Evolutionary conservation across 1,140 invertebrate genomes (phyloP), one percentile per base, ranked within the genome.

Genomic region (Lepidurus apus): DNA sequence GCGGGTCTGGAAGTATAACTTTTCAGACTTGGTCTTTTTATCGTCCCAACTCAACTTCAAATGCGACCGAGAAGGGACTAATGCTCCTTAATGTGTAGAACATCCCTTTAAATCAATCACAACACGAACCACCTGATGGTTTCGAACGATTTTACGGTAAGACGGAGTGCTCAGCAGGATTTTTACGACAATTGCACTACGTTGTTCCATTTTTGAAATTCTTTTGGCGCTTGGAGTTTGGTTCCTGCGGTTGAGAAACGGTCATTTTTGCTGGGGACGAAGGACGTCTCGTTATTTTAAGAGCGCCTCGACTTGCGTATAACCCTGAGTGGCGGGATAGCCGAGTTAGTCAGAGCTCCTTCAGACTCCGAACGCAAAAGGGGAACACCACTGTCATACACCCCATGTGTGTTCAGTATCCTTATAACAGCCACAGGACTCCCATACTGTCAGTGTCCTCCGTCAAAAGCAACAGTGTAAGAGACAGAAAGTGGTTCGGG

Each of bases 241-340:
- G 17, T 65, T 21, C 21, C 53, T 65, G 53, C 21, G 53, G 53
- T 65, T 65, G 53, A 65, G 21, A 34, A 34, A 65, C 9, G 21
- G 53, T 65, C 53, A 65, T 21, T 21, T 65, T 17, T 65, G 53
- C 53, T 65, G 53, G 53, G 53, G 53, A n/a, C 53, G 53, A 65
- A 65, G 53, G 53, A 65, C 53, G 53, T 65, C 53, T 65, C 53
- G 53, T 65, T 65, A 65, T 65, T 65, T 65, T 65, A 65, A 65
- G 53, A 65, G 53, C 53, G 17, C 21, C 53, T 65, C 47, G 47
- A 13, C 47, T 65, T 65, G 53, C 53, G 53, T 65, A 65, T 65
- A 65, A 65, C 53, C 53, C 53, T 65, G 53, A 65, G 53, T 65
- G 53, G 53, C 53, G 53, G 53, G 53, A 65, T 65, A 65, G 53